phyloP scores from a whole-genome alignment of 1,140 invertebrate species.

The Dendroctonus ponderosae region DNA sequence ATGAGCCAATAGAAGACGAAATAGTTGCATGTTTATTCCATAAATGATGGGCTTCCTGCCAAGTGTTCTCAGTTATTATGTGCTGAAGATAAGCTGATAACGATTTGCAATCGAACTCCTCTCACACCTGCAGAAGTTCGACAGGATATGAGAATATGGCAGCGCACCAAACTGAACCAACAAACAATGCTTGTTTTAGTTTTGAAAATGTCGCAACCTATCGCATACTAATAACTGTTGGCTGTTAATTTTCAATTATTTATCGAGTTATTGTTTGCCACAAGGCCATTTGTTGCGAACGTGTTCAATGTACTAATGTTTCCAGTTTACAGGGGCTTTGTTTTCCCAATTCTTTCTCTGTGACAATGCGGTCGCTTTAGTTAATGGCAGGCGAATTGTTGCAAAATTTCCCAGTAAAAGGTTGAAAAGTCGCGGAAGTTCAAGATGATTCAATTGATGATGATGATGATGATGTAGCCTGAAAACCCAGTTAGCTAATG shows the following conservation, averaged over 20 bases:
- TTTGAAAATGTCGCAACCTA: slow-evolving; percentile 2
- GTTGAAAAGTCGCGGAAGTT: too few species aligned
- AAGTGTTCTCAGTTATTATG: too few species aligned
- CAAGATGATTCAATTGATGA: too few species aligned
- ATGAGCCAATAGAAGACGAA: too few species aligned
- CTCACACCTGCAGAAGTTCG: too few species aligned
- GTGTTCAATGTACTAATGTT: slow-evolving; percentile 1
- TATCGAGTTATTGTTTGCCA: slow-evolving; percentile 11
- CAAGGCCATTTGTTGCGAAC: slow-evolving; percentile 14
- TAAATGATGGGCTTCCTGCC: too few species aligned
- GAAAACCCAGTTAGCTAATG: too few species aligned
- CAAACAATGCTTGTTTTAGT: slow-evolving; percentile 1
- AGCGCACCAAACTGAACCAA: background rate
- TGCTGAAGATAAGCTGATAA: too few species aligned
- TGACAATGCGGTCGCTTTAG: background rate
- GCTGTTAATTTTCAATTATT: slow-evolving; percentile 12
- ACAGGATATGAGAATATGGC: background rate
- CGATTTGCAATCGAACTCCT: too few species aligned
- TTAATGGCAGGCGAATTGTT: background rate
- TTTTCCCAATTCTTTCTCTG: slow-evolving; percentile 7
- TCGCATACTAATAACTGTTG: slow-evolving; percentile 9
- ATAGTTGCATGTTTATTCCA: too few species aligned
- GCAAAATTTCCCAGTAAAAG: too few species aligned
- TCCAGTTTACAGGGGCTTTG: background rate
- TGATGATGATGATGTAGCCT: too few species aligned